Conservation (phyloP, 1,140 invertebrate genomes). For the Caenorhabditis tropicalis region DNA sequence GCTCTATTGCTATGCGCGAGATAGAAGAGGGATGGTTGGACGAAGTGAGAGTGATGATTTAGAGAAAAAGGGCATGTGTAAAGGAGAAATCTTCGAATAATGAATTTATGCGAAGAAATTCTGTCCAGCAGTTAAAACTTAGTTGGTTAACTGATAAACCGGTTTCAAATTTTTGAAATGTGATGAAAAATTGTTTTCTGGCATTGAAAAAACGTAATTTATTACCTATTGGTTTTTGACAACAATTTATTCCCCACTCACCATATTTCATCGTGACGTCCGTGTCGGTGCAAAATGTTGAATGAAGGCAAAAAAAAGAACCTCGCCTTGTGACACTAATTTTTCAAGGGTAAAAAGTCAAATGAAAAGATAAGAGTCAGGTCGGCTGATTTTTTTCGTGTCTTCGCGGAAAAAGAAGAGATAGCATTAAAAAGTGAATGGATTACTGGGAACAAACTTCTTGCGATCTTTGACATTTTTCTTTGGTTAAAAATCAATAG, state of each 20-base stretch:
- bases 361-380: neutral
- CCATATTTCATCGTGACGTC: neutral
- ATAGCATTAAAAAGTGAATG: neutral
- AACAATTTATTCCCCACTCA: neutral
- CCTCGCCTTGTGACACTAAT: conserved; percentile 1
- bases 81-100: neutral
- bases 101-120: too few relatives aligned
- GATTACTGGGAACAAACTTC: neutral
- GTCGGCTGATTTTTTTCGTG: conserved; percentile 16
- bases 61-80: neutral
- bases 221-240: too few relatives aligned
- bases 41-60: neutral
- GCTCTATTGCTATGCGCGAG: neutral
- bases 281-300: neutral
- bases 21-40: neutral
- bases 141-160: too few relatives aligned
- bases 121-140: too few relatives aligned
- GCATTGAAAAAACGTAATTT: too few relatives aligned
- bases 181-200: too few relatives aligned
- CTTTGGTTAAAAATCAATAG: neutral
- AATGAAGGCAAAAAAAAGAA: neutral
- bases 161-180: too few relatives aligned
- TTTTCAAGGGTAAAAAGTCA: neutral
- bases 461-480: neutral
- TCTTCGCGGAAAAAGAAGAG: neutral